A percentile compares a stretch with the other conserved stretches of the same genome.
Conservation (phyloP, 2,888 invertebrate genomes). For the Bibio marci region DNA sequence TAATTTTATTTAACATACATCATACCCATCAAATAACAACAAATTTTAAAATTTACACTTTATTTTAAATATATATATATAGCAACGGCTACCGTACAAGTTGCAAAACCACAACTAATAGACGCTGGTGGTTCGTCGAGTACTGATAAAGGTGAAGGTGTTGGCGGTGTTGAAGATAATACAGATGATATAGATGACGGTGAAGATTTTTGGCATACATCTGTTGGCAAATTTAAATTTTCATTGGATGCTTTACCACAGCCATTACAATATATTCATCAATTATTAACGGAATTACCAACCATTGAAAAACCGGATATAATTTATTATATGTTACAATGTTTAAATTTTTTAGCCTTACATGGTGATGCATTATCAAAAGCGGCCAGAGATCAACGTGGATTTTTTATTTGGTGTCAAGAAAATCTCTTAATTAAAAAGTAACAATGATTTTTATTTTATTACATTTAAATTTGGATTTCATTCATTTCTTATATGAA, state of each 20-base stretch:
- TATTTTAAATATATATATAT: too few species aligned
- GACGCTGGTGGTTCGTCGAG: constrained; percentile 33
- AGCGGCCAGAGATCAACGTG: constrained; percentile 74
- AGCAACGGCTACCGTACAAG: constrained; percentile 52
- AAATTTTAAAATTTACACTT: too few species aligned
- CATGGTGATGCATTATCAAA: constrained; percentile 85
- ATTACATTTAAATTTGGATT: neutral
- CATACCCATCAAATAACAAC: too few species aligned
- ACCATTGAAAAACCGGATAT: constrained; percentile 79
- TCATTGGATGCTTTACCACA: constrained; percentile 76
- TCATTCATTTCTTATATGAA: neutral
- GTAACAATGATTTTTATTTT: constrained; percentile 31
- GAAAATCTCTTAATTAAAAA: constrained; percentile 87
- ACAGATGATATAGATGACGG: constrained; percentile 48
- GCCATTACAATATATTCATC: constrained; percentile 84
- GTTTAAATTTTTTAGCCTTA: constrained; percentile 75
- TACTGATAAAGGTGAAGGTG: constrained; percentile 41
- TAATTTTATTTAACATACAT: too few species aligned
- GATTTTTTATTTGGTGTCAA: constrained; percentile 91
- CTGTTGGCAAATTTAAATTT: constrained; percentile 84
- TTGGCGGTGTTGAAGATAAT: constrained; percentile 47
- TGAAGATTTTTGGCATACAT: constrained; percentile 83
- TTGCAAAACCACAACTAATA: constrained; percentile 58
- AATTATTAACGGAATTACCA: constrained; percentile 70
- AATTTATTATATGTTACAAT: constrained; percentile 80